Base-by-base conservation (phyloP, 2,888 invertebrate species). In the Meganola albula region DNA sequence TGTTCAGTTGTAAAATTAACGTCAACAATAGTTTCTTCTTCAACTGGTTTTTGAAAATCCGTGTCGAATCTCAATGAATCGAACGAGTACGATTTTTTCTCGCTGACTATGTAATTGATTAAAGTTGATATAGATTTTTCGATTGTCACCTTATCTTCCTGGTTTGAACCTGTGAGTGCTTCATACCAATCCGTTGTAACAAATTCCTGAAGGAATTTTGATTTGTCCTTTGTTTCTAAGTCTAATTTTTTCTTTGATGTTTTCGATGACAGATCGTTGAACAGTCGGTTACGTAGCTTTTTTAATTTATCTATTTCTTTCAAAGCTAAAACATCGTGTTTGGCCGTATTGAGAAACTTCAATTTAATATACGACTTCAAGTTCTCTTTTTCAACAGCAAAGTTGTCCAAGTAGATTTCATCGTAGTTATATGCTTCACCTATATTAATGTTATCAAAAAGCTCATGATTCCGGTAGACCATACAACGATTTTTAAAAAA, bases 101-200 rank as follows among this genome's bases (percentile, higher is more conserved):
- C 65, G 21, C 44, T 58, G 8, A 50, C 37, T 8, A 71, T 65
- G 31, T 69, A 68, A 40, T 69, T 69, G n/a, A 71, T 65, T 20
- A 69, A 44, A 24, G 63, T 54, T 7, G 53, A 37, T 34, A 70
- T 57, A 0, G 48, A 53, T 46, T 60, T 63, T 11, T 69, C 69
- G 31, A 69, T 44, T 1, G 57, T 55, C 25, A 56, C 37, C 27
- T 56, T 62, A 2, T 10, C 6, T 3, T 26, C 22, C 12, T 51
- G 22, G 0, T n/a, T 10, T 4, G 32, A 2, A 23, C 31, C 18
- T 27, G 6, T 34, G 2, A 63, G 50, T 37, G 30, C 45, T 16
- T 38, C 51, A 13, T 64, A 66, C 60, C 56, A 64, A 9, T 41
- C 27, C 1, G 58, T 53, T 8, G 33, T 35, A 12, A 36, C 24